A percentile compares a stretch with the other conserved stretches of the same genome.
Conservation (phyloP, 2,888 invertebrate species). For the Abscondita cerata region DNA sequence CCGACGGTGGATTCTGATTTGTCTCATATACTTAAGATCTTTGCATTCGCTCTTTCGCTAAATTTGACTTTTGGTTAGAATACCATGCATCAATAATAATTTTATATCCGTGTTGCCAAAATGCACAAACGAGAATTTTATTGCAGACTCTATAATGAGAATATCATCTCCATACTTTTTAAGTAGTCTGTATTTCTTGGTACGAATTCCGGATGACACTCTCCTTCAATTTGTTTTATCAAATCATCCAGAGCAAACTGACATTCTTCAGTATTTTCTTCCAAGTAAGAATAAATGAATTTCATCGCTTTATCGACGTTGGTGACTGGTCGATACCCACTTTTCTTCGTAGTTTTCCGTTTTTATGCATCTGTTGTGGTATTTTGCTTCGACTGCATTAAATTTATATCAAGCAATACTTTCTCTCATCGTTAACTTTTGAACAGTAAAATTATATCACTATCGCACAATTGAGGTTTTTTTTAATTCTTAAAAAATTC, state of each 20-base stretch:
- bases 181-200: background rate
- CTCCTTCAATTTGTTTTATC: slow-evolving; percentile 3
- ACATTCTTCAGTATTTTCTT: background rate
- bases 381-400: slow-evolving; percentile 21
- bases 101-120: slow-evolving; percentile 5
- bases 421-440: slow-evolving; percentile 17
- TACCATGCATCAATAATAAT: background rate
- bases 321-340: background rate
- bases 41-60: background rate
- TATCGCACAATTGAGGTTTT: too few relatives aligned
- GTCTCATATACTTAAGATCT: slow-evolving; percentile 1
- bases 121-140: background rate
- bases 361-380: slow-evolving; percentile 18
- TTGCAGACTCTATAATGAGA: too few relatives aligned
- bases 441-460: slow-evolving; percentile 14
- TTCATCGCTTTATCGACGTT: background rate
- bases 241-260: background rate
- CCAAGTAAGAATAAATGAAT: background rate
- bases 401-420: slow-evolving; percentile 21
- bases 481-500: too few relatives aligned
- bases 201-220: background rate
- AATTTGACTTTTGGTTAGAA: too few relatives aligned
- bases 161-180: slow-evolving; percentile 6
- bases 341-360: background rate
- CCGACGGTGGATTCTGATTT: too few relatives aligned